A percentile compares a stretch with the other conserved stretches of the same genome.
phyloP scores from a whole-genome alignment of 92 coral and sea anemone genomes.

The Paragorgia papillata region DNA sequence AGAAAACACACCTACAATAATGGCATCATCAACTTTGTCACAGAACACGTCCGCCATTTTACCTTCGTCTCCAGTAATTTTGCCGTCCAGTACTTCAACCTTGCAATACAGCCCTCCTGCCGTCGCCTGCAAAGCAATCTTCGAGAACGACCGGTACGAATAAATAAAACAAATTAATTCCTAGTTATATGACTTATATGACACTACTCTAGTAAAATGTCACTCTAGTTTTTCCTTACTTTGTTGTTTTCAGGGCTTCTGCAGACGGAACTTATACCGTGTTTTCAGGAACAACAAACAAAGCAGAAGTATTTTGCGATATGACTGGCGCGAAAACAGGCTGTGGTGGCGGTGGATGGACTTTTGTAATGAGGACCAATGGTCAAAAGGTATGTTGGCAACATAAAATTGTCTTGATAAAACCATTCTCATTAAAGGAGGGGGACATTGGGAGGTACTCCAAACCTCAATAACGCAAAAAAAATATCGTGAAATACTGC shows the following conservation, averaged over 20 bases:
- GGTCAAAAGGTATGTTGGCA: constrained; percentile 8
- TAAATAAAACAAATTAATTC: neutral
- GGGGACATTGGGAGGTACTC: too few species aligned
- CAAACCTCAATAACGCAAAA: too few species aligned
- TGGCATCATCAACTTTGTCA: neutral
- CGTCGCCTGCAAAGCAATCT: constrained; percentile 22
- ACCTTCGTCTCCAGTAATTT: neutral
- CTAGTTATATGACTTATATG: neutral
- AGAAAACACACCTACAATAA: neutral
- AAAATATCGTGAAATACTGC: too few species aligned
- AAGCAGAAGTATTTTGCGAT: constrained; percentile 24
- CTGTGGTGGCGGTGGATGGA: constrained; percentile 31
- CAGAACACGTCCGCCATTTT: neutral
- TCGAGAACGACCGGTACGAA: constrained; percentile 15
- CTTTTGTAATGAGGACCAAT: constrained; percentile 28
- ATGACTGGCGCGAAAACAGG: constrained; percentile 21
- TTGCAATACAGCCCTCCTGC: constrained; percentile 3
- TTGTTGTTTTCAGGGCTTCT: neutral
- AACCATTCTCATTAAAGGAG: too few species aligned
- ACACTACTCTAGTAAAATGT: neutral
- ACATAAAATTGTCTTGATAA: neutral
- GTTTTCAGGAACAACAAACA: constrained; percentile 2
- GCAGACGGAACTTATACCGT: constrained; percentile 2
- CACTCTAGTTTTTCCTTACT: neutral
- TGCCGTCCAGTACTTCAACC: neutral